Percentiles rank a stretch among this genome's conserved stretches.
Evolutionary conservation across 2,113 vertebrate species (phyloP).

Genomic region (Tor tambroides): DNA sequence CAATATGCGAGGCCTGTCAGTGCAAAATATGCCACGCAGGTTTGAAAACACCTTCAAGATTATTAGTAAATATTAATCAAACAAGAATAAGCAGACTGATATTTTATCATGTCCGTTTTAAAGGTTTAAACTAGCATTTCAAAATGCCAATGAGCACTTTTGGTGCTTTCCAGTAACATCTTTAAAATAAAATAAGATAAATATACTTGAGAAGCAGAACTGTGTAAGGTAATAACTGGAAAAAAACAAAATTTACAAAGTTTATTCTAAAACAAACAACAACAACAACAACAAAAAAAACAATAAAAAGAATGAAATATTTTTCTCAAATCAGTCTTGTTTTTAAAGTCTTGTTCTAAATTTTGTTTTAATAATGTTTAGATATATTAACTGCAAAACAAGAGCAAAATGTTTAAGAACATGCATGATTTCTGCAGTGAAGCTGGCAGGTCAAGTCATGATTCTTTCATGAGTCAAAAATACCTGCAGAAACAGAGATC

Average conservation of each 20-base stretch:
- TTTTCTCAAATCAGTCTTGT: no score
- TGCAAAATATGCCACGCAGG: neutral
- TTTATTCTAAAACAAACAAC: neutral
- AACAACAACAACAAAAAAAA: no score
- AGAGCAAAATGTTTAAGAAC: neutral
- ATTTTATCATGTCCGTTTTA: neutral
- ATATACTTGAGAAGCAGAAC: neutral
- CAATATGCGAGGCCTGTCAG: conserved; percentile 17
- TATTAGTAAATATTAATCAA: neutral
- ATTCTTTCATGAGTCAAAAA: neutral
- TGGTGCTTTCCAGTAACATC: neutral
- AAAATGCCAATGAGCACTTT: neutral
- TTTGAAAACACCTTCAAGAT: neutral
- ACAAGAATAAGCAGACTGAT: neutral
- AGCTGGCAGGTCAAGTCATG: neutral
- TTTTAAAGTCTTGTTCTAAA: no score
- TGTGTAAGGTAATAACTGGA: neutral
- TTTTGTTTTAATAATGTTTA: neutral
- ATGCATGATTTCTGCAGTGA: neutral
- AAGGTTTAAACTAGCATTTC: neutral
- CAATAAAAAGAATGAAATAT: no score
- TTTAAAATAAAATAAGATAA: neutral
- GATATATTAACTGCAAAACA: conserved; percentile 6
- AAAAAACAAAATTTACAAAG: neutral
- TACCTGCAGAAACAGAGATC: neutral